These are phyloP conservation scores for Gallirallus australis DNA, from an alignment of 2,797 vertebrate species.

Conservation along the genomic window DNA sequence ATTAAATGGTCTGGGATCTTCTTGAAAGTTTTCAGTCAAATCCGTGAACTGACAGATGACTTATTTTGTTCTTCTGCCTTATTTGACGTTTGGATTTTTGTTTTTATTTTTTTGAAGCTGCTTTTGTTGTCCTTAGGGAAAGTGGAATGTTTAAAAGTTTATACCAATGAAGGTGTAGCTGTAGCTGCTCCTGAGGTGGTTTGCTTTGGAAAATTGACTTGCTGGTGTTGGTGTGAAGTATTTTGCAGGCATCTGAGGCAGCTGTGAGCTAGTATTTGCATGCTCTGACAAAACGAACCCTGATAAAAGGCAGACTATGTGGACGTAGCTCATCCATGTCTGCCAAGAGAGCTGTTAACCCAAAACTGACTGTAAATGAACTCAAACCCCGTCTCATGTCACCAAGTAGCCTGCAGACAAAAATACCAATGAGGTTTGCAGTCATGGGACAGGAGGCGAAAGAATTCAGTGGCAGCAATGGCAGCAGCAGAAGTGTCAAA, in stretches of 20 bases:
- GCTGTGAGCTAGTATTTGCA: not conserved
- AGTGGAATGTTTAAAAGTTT: not conserved
- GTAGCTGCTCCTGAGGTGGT: not conserved
- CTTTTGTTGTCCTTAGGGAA: not conserved
- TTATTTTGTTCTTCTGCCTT: not conserved
- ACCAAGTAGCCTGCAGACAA: not conserved
- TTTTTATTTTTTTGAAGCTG: not conserved
- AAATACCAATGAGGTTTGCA: not conserved
- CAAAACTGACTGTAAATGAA: not conserved
- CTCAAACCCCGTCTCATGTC: not conserved
- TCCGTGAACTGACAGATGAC: not conserved
- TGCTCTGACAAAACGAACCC: not conserved
- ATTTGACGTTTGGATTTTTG: not conserved
- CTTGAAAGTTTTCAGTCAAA: constrained; percentile 17
- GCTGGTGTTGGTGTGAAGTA: not conserved
- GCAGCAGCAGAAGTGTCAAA: not conserved
- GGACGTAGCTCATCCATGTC: not conserved
- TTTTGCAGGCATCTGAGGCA: not conserved
- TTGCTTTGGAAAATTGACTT: not conserved
- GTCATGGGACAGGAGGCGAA: not conserved
- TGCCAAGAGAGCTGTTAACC: not conserved
- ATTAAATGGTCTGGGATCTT: constrained; percentile 16
- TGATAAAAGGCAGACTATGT: not conserved
- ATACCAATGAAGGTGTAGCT: not conserved
- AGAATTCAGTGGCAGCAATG: not conserved